Percentiles rank a stretch among this genome's conserved stretches.
Evolutionary conservation across 2,113 vertebrate species (phyloP).

Genomic region (Leptobrachium leishanense): DNA sequence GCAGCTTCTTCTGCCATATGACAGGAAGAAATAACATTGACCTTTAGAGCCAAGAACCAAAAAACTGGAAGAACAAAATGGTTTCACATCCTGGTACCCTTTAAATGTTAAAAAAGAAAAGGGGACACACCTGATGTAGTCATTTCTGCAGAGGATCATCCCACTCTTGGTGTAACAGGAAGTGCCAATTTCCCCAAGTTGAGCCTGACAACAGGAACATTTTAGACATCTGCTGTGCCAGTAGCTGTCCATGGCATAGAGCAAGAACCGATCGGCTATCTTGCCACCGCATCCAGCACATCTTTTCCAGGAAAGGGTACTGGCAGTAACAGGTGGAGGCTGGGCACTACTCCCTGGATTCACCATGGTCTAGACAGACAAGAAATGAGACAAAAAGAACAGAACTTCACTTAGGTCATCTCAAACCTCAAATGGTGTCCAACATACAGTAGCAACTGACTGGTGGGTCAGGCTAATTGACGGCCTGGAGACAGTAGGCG

Average conservation of each 20-base stretch:
- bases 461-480: constrained; percentile 4
- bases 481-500: not conserved
- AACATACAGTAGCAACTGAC: constrained; percentile 35
- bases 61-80: no score
- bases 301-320: constrained; percentile 94
- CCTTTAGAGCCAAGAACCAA: no score
- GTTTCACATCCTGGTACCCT: no score
- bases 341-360: constrained; percentile 93
- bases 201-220: constrained; percentile 98
- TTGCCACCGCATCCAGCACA: constrained; percentile 96
- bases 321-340: constrained; percentile 82
- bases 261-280: constrained; percentile 97
- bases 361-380: constrained; percentile 81
- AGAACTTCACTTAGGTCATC: not conserved
- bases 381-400: constrained; percentile 29
- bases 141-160: constrained; percentile 98
- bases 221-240: constrained; percentile 99
- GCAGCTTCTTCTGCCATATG: no score
- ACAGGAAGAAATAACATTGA: no score
- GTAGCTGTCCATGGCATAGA: constrained; percentile 99
- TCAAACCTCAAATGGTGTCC: not conserved
- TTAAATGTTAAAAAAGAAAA: no score
- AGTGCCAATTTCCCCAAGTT: constrained; percentile 96
- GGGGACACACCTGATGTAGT: constrained; percentile 92
- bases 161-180: constrained; percentile 98